Base-by-base conservation (phyloP, 2,888 invertebrate genomes). In the Cosmorhoe ocellata region DNA sequence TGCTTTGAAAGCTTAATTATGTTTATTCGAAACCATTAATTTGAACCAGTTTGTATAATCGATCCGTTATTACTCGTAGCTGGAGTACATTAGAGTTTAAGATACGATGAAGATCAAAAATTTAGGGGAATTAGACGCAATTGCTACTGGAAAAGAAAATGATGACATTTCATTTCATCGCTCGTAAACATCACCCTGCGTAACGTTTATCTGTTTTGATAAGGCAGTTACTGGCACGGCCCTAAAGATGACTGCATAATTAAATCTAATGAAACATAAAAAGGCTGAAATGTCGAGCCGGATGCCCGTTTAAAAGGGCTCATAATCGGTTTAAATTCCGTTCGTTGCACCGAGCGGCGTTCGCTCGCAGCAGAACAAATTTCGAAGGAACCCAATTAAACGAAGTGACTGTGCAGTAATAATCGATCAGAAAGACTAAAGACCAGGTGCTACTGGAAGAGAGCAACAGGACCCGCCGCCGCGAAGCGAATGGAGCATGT, bases 1-100 rank as follows among this genome's bases (percentile, higher is more conserved):
- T 63, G 71, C 79, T 84, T 84, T 85, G 77, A 83, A 80, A 82
- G 80, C 80, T 84, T 84, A 84, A 87, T 87, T 84, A 84, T 85
- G 83, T 87, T 85, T 84, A 84, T 85, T 73, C 63, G 74, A 69
- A 75, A 65, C 78, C 84, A 86, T 89, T 84, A 81, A 81, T 71
- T 71, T 67, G 65, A 66, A 80, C 80, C 74, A 83, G 81, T 81
- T 79, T 68, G 50, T 71, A 78, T 81, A 82, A 82, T 81, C 76
- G 79, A 72, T 74, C 73, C 68, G 60, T 71, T 75, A 71, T 71
- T 70, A 18, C n/a, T n/a, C n/a, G n/a, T n/a, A 73, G 66, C 67
- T 67, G 66, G n/a, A 71, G 56, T 61, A 68, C 67, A 65, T 74
- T 74, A 43, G 66, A 77, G 18, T 18, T 18, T 18, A 18, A 18